Percentiles rank a stretch among this genome's conserved stretches.
These are phyloP conservation scores for Esox niger DNA, from an alignment of 2,113 vertebrate genomes.

Conservation along the genomic window DNA sequence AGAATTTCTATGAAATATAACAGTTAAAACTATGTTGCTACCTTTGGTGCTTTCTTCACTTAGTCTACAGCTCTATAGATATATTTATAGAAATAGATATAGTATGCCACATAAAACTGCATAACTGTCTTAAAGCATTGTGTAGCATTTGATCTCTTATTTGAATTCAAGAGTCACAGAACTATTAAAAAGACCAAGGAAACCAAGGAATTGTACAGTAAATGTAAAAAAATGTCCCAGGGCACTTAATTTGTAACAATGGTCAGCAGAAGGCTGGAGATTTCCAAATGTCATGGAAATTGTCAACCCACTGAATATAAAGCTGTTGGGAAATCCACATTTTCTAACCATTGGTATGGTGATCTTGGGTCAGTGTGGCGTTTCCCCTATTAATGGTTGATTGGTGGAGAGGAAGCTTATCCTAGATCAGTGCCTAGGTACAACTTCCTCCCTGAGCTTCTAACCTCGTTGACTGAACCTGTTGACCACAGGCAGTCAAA, in stretches of 20 bases:
- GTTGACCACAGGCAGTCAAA: not conserved
- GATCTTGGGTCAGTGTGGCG: no score
- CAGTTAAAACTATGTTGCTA: not conserved
- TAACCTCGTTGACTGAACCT: not conserved
- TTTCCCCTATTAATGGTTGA: no score
- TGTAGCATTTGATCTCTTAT: no score
- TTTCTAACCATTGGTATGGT: not conserved
- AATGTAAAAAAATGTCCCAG: not conserved
- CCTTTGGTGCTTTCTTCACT: not conserved
- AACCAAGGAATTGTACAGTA: no score
- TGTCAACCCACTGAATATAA: not conserved
- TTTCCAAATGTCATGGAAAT: not conserved
- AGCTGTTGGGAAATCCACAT: not conserved
- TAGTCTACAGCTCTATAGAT: no score
- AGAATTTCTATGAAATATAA: not conserved
- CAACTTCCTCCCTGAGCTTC: not conserved
- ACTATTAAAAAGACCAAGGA: no score
- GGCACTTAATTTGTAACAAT: not conserved
- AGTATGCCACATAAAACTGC: no score
- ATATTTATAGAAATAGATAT: no score
- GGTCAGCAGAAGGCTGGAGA: not conserved
- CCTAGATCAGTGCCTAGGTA: not conserved
- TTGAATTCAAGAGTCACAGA: no score
- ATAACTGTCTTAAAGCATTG: no score
- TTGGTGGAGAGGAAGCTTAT: no score